These are phyloP conservation scores for Zhengitettix transpicula DNA, from an alignment of 2,888 invertebrate species.

Conservation along the genomic window DNA sequence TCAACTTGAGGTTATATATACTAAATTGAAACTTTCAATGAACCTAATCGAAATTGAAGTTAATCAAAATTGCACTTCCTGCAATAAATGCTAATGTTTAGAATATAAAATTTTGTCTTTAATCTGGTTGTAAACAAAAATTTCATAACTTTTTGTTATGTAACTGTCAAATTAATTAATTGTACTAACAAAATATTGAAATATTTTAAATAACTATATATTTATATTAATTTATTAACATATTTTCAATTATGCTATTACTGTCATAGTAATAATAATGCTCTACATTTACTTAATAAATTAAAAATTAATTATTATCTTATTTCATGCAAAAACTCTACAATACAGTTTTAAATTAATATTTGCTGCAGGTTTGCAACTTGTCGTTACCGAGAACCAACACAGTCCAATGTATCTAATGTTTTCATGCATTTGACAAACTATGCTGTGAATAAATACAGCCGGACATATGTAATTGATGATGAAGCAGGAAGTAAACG, in stretches of 20 bases:
- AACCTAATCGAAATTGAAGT: too few species aligned
- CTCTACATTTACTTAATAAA: background rate
- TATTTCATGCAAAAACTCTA: background rate
- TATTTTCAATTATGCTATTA: background rate
- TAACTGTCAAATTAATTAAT: too few species aligned
- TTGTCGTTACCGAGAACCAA: conserved; percentile 70
- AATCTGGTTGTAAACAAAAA: too few species aligned
- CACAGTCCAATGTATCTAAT: conserved; percentile 62
- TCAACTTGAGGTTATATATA: too few species aligned
- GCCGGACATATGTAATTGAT: conserved; percentile 67
- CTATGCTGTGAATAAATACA: conserved; percentile 84
- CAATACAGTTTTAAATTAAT: background rate
- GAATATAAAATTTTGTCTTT: too few species aligned
- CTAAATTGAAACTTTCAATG: too few species aligned
- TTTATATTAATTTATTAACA: background rate
- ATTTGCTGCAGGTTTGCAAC: conserved; percentile 58
- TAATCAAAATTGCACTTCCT: too few species aligned
- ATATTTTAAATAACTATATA: too few species aligned
- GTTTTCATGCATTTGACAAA: conserved; percentile 91
- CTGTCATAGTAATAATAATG: background rate
- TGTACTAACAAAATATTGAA: too few species aligned
- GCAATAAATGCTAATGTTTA: too few species aligned
- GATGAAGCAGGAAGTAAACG: conserved; percentile 79
- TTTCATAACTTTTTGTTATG: too few species aligned
- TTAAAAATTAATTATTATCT: background rate